Evolutionary conservation across 1,140 invertebrate genomes (phyloP).

Genomic region (Drosophila varians): DNA sequence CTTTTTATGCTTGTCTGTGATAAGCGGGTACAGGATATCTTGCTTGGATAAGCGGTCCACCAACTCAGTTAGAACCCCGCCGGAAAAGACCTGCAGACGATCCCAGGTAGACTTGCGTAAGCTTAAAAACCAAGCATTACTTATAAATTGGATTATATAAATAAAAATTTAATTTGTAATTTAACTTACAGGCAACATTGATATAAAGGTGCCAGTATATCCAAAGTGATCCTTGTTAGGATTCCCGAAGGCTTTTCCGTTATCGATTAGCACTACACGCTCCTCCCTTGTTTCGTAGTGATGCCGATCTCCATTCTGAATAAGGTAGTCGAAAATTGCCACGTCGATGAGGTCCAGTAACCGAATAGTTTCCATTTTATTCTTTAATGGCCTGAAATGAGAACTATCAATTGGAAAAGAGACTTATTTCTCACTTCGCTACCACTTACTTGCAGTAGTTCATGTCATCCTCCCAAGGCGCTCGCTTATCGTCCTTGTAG

Average conservation of each 20-base stretch:
- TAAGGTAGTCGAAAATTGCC: constrained; percentile 95
- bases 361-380: constrained; percentile 85
- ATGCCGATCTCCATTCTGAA: constrained; percentile 97
- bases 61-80: constrained; percentile 86
- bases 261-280: constrained; percentile 93
- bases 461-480: constrained; percentile 91
- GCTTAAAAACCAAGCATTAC: constrained; percentile 85
- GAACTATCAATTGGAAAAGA: background rate
- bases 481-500: constrained; percentile 90
- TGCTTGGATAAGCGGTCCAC: constrained; percentile 84
- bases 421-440: background rate
- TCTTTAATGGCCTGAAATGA: constrained; percentile 84
- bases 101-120: constrained; percentile 89
- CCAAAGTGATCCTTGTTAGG: constrained; percentile 91
- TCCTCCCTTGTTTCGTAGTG: constrained; percentile 93
- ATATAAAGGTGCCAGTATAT: constrained; percentile 94
- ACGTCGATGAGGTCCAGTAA: constrained; percentile 94
- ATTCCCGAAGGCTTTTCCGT: constrained; percentile 97
- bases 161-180: constrained; percentile 24
- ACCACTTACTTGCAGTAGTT: constrained; percentile 89
- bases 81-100: constrained; percentile 88
- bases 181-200: constrained; percentile 93
- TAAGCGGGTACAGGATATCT: constrained; percentile 85
- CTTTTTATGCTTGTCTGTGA: constrained; percentile 89
- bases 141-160: too few relatives aligned